These are phyloP conservation scores for Microctonus brassicae DNA, from an alignment of 2,888 invertebrate species.

Conservation along the genomic window DNA sequence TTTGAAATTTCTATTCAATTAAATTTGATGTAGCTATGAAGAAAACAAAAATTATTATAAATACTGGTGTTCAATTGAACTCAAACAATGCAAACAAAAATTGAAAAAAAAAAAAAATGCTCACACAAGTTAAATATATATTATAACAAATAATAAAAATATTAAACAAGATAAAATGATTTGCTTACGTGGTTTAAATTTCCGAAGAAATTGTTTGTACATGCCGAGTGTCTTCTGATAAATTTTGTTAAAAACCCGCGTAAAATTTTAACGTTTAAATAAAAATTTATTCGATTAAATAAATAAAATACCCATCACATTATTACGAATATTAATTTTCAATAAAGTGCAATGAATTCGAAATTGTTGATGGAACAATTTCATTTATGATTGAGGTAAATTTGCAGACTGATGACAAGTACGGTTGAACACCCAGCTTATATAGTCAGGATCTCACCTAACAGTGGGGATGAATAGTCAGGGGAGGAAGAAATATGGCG, in stretches of 20 bases:
- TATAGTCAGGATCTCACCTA: neutral
- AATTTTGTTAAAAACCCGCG: neutral
- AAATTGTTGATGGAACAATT: too few species aligned
- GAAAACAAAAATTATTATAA: too few species aligned
- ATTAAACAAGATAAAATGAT: neutral
- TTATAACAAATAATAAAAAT: neutral
- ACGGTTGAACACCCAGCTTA: neutral
- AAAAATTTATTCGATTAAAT: too few species aligned
- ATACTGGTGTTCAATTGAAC: too few species aligned
- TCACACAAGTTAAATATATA: neutral
- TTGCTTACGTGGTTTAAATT: slow-evolving; percentile 2
- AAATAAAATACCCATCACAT: too few species aligned
- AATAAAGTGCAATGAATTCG: neutral
- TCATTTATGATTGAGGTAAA: neutral
- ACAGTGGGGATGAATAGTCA: neutral
- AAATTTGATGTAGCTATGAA: too few species aligned
- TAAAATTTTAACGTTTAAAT: neutral
- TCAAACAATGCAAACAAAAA: too few species aligned
- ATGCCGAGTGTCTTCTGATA: neutral
- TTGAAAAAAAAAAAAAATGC: neutral
- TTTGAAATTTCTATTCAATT: too few species aligned
- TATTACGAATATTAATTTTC: neutral
- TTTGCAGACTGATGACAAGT: neutral
- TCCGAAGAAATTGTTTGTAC: neutral
- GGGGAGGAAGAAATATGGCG: neutral